Evolutionary conservation across 2,888 invertebrate genomes (phyloP), one percentile per base, ranked within the genome.

Genomic region (Eilema griseolum): DNA sequence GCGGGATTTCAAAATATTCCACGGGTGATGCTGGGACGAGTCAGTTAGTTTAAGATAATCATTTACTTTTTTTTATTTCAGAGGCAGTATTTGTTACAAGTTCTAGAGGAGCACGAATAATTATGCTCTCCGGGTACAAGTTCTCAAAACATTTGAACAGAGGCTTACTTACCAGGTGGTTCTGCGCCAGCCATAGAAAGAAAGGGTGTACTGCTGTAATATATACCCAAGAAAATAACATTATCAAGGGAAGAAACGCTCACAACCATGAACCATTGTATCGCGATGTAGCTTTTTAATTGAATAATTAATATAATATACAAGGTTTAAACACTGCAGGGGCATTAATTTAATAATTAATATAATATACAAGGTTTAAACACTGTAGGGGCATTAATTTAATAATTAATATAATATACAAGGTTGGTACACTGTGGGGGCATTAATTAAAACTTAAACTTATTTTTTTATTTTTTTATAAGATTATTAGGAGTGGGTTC

Each of bases 101-200:
- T 2, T 63, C 76, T 0, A 80, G 85, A 12, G 87, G 87, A 1
- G 83, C 84, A 23, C 78, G 76, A 2, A 80, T 85, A 61, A 83
- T 90, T 14, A 28, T 80, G 4, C 24, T 84, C 16, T 69, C 71
- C 0, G 88, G 90, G 0, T 86, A 84, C 74, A 88, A 81, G 33
- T 89, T 84, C 62, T 69, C 80, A 16, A 85, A 78, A 61, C 89
- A 89, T 24, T 77, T 78, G 3, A 66, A 67, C 0, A 78, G 56
- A 1, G 84, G 83, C 0, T 11, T 63, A 0, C 86, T 84, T 46
- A 81, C 81, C 0, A 73, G 89, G 24, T 90, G 90, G 90, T 80
- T 81, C 8, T 83, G 84, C 60, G 77, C 75, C 3, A 79, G 68
- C 12, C 80, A 81, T 26, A 69, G 76, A 28, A 75, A 72, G 28